Evolutionary conservation across 1,140 invertebrate genomes (phyloP).

Genomic region (Drosophila nasuta): DNA sequence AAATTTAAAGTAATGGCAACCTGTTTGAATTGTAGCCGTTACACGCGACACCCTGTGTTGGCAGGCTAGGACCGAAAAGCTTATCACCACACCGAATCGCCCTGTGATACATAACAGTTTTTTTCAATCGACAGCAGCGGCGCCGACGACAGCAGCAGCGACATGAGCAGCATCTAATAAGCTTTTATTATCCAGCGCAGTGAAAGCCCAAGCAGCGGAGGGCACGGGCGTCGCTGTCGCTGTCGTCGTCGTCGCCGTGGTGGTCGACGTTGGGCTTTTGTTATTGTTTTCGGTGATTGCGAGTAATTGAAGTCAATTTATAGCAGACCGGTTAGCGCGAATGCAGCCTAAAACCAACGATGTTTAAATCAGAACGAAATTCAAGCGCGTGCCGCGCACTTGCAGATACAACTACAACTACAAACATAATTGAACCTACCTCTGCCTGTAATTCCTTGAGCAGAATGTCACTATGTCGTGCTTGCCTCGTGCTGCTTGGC

Average conservation of each 20-base stretch:
- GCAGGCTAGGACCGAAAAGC: conserved; percentile 7
- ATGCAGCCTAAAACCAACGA: conserved; percentile 26
- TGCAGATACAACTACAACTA: conserved; percentile 52
- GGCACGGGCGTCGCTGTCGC: conserved; percentile 21
- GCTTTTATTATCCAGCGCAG: conserved; percentile 68
- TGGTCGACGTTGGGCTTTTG: conserved; percentile 2
- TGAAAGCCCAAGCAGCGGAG: conserved; percentile 36
- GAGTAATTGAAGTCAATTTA: conserved; percentile 59
- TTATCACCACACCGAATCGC: not conserved
- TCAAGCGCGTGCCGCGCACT: conserved; percentile 44
- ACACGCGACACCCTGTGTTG: conserved; percentile 14
- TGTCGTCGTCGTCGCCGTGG: not conserved
- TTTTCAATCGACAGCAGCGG: conserved; percentile 18
- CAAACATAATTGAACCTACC: not conserved
- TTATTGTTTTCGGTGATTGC: conserved; percentile 29
- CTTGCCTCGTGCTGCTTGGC: conserved; percentile 61
- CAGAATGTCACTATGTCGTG: conserved; percentile 61
- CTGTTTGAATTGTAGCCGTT: conserved; percentile 13
- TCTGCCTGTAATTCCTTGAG: not conserved
- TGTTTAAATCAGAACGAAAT: conserved; percentile 53
- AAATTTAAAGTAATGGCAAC: not conserved
- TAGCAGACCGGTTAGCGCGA: conserved; percentile 1
- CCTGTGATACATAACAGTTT: conserved; percentile 46
- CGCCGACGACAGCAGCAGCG: too few species aligned
- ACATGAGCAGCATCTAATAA: conserved; percentile 29